Percentiles rank a stretch among this genome's conserved stretches.
Evolutionary conservation across 2,797 vertebrate genomes (phyloP).

Genomic region (Neosilurus mollespiculum): DNA sequence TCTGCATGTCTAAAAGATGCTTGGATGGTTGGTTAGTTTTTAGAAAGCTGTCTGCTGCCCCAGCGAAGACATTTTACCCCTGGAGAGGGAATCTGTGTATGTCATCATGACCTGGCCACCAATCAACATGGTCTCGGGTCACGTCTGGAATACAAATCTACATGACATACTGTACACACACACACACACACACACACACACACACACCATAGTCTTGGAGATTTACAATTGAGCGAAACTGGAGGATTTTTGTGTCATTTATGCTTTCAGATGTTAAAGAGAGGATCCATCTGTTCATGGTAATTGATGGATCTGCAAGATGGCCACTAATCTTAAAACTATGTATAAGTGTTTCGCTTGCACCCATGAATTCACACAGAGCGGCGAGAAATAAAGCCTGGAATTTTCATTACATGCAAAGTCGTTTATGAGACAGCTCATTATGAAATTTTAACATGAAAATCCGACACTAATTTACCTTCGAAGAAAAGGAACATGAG

Average conservation of each 20-base stretch:
- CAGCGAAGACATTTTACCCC: constrained; percentile 54
- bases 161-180: constrained; percentile 46
- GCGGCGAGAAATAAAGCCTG: neutral
- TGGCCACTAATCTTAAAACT: constrained; percentile 46
- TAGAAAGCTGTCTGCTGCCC: constrained; percentile 51
- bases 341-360: neutral
- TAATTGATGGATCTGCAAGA: constrained; percentile 63
- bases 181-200: neutral
- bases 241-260: constrained; percentile 37
- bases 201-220: constrained; percentile 15
- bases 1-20: constrained; percentile 43
- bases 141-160: constrained; percentile 72
- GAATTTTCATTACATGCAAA: neutral
- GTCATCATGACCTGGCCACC: constrained; percentile 68
- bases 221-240: constrained; percentile 41
- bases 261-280: constrained; percentile 29
- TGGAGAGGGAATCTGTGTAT: constrained; percentile 65
- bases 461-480: constrained; percentile 17
- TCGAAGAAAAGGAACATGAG: neutral
- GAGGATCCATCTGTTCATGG: constrained; percentile 25
- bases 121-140: constrained; percentile 55
- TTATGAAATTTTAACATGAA: constrained; percentile 13
- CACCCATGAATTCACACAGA: neutral
- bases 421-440: neutral
- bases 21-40: constrained; percentile 49